A percentile compares a stretch with the other conserved stretches of the same genome.
Conservation (phyloP, 1,140 invertebrate species). For the Magallana ariakensis region DNA sequence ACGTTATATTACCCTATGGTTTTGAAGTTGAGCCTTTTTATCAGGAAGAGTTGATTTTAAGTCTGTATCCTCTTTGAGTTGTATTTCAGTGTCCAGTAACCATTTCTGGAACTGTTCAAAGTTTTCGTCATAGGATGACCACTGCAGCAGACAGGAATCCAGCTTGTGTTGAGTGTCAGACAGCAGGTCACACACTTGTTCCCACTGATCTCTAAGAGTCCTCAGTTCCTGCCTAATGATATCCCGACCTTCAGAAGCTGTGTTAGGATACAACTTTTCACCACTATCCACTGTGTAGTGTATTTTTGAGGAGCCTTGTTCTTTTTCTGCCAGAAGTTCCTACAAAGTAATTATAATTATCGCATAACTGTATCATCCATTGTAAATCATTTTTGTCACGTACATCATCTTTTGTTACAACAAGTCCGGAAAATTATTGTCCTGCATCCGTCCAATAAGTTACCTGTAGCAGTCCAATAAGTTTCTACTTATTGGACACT, state of each 20-base stretch:
- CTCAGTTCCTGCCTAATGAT: slow-evolving; percentile 93
- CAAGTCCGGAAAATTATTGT: too few relatives aligned
- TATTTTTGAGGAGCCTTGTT: slow-evolving; percentile 89
- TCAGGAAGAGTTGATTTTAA: slow-evolving; percentile 94
- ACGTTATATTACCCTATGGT: slow-evolving; percentile 87
- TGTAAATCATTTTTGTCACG: too few relatives aligned
- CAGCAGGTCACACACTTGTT: slow-evolving; percentile 85
- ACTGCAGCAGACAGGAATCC: slow-evolving; percentile 89
- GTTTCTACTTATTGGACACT: too few relatives aligned
- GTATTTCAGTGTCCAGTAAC: slow-evolving; percentile 93
- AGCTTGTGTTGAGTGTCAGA: slow-evolving; percentile 90
- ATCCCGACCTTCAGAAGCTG: slow-evolving; percentile 95
- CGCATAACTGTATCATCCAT: too few relatives aligned
- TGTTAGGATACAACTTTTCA: slow-evolving; percentile 94
- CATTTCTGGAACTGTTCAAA: slow-evolving; percentile 93
- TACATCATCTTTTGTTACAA: too few relatives aligned
- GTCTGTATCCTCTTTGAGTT: slow-evolving; percentile 94
- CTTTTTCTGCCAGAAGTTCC: slow-evolving; percentile 89
- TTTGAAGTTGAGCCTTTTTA: slow-evolving; percentile 95
- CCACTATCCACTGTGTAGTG: slow-evolving; percentile 92
- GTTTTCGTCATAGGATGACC: slow-evolving; percentile 77
- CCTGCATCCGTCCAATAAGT: too few relatives aligned
- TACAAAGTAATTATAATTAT: slow-evolving; percentile 51
- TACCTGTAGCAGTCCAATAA: too few relatives aligned
- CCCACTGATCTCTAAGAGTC: slow-evolving; percentile 90